Conservation (phyloP, 1,140 invertebrate species). For the Pissodes strobi region DNA sequence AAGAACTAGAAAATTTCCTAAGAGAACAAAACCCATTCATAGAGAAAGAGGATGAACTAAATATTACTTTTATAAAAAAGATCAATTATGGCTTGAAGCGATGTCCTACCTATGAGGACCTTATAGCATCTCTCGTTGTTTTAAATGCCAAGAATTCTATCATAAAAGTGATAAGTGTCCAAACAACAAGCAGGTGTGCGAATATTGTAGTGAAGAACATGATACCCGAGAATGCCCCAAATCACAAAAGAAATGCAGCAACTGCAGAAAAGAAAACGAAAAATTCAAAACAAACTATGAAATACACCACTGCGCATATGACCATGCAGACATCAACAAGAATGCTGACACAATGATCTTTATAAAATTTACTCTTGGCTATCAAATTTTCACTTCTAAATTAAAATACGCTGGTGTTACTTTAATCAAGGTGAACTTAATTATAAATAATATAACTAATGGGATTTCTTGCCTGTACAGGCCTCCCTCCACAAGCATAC, state of each 20-base stretch:
- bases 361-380: not conserved
- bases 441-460: no score
- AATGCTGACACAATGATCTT: not conserved
- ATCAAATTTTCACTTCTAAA: no score
- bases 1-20: not conserved
- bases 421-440: no score
- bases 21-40: constrained; percentile 5
- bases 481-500: not conserved
- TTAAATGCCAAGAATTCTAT: constrained; percentile 20
- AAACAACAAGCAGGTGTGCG: not conserved
- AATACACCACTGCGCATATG: constrained; percentile 1
- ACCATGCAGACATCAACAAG: not conserved
- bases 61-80: not conserved
- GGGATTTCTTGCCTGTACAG: no score
- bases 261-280: constrained; percentile 9
- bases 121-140: constrained; percentile 21
- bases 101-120: not conserved
- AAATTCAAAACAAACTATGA: constrained; percentile 14
- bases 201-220: constrained; percentile 10
- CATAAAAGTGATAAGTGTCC: constrained; percentile 21
- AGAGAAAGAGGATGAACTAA: not conserved
- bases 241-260: no score
- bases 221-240: not conserved
- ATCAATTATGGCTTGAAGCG: not conserved
- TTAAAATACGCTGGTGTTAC: no score